Evolutionary conservation across 2,888 invertebrate genomes (phyloP), one percentile per base, ranked within the genome.

Genomic region (Heliconius ethilla): DNA sequence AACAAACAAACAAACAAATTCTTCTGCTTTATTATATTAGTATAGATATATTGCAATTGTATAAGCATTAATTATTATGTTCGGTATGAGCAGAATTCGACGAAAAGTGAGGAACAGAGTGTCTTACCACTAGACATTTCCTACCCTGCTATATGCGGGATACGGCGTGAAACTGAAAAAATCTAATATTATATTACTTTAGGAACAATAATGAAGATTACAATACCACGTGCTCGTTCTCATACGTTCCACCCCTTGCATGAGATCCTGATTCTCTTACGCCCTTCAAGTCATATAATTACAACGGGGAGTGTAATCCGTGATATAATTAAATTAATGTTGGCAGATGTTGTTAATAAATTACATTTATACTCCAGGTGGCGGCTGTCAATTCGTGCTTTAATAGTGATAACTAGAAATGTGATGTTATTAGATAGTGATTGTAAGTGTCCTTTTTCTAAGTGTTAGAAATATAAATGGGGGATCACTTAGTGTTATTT

Each of bases 341-440:
- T 86, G 88, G 89, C 89, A 90, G 88, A 89, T 89, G 90, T 89
- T 89, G 87, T 90, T 90, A 89, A 89, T 90, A 89, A 90, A 90
- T 91, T 89, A 90, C 90, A 89, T 90, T 90, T 88, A 91, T 89
- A 89, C 89, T 87, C 88, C 89, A 89, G 87, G 88, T 85, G 90
- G 86, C 91, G 91, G 90, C 87, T 91, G 91, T 86, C 87, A 83
- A 80, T 81, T 85, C 85, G 85, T 84, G 86, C 85, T 86, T 87
- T 33, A 72, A 33, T 72, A 22, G 55, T 70, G 55, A 55, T 55
- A 55, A 29, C 13, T 45, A 5, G 25, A 29, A 45, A 70, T 29
- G 13, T n/a, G 55, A 70, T 27, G 29, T 29, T 55, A 29, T 29
- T n/a, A n/a, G n/a, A 70, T 70, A n/a, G 29, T 29, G 29, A 27